phyloP scores from a whole-genome alignment of 1,140 invertebrate genomes.

The Tetramorium alpestre region DNA sequence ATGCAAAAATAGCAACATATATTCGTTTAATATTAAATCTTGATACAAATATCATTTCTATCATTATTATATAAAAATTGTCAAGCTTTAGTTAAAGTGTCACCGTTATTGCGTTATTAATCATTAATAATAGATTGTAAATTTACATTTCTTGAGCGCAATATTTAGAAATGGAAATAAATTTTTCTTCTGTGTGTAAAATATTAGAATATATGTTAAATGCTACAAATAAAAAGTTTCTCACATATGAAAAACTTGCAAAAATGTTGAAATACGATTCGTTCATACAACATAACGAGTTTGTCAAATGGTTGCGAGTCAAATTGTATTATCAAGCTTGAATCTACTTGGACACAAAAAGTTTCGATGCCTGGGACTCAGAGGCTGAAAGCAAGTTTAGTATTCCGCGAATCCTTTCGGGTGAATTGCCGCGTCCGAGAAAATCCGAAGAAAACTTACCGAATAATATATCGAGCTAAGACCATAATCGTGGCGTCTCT shows the following conservation, averaged over 20 bases:
- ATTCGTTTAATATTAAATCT: not conserved
- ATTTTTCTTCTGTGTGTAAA: not conserved
- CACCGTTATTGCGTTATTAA: not conserved
- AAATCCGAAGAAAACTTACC: slow-evolving; percentile 2
- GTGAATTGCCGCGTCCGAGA: not conserved
- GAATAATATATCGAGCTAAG: slow-evolving; percentile 23
- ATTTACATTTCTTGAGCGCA: not conserved
- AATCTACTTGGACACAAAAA: not conserved
- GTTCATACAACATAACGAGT: not conserved
- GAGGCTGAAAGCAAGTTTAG: slow-evolving; percentile 8
- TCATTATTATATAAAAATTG: not conserved
- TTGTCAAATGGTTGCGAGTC: not conserved
- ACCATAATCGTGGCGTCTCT: not conserved
- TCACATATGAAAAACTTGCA: not conserved
- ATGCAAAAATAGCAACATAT: not conserved
- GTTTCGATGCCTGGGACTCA: not conserved
- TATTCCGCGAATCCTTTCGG: slow-evolving; percentile 22
- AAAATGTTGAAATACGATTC: not conserved
- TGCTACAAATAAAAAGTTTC: not conserved
- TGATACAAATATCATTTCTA: not conserved
- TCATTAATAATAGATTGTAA: not conserved
- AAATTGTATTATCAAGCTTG: not conserved
- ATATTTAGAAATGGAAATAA: not conserved
- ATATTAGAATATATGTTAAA: not conserved
- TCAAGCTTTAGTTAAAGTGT: not conserved